Conservation (phyloP, 2,888 invertebrate species). For the Clusia tigrina region DNA sequence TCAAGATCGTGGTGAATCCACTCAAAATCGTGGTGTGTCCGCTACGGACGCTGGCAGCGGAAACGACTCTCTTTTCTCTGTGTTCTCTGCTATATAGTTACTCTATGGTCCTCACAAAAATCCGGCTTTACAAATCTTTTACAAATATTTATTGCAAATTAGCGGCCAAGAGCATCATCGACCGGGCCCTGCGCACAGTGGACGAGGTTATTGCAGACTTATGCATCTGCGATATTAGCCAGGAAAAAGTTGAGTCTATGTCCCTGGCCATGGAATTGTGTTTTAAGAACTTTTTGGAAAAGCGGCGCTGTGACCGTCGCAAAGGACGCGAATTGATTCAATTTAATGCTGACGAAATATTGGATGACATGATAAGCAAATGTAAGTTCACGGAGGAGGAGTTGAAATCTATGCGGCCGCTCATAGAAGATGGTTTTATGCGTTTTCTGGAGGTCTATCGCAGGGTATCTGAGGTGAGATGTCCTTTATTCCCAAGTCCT, state of each 20-base stretch:
- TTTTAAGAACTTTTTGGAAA: constrained; percentile 55
- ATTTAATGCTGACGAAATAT: constrained; percentile 52
- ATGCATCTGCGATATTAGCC: constrained; percentile 52
- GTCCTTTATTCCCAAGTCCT: background rate
- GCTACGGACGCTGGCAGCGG: too few species aligned
- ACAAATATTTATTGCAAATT: background rate
- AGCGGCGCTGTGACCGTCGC: constrained; percentile 46
- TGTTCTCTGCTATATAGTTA: too few species aligned
- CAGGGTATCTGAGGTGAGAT: constrained; percentile 45
- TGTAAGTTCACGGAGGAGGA: constrained; percentile 56
- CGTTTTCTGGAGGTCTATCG: constrained; percentile 59
- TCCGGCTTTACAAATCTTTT: too few species aligned
- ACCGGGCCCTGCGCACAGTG: constrained; percentile 53
- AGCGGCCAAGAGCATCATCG: constrained; percentile 54
- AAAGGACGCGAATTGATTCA: constrained; percentile 44
- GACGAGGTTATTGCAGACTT: constrained; percentile 54
- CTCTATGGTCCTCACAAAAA: too few species aligned
- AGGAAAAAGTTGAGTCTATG: constrained; percentile 50
- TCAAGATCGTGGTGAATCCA: too few species aligned
- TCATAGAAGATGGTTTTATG: constrained; percentile 57
- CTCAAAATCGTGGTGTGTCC: too few species aligned
- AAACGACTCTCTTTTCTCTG: too few species aligned
- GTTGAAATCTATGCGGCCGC: constrained; percentile 49
- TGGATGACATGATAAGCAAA: constrained; percentile 54
- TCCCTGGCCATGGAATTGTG: constrained; percentile 53